These are phyloP conservation scores for Dugesia japonica DNA, from an alignment of 2,888 invertebrate species.

Conservation along the genomic window DNA sequence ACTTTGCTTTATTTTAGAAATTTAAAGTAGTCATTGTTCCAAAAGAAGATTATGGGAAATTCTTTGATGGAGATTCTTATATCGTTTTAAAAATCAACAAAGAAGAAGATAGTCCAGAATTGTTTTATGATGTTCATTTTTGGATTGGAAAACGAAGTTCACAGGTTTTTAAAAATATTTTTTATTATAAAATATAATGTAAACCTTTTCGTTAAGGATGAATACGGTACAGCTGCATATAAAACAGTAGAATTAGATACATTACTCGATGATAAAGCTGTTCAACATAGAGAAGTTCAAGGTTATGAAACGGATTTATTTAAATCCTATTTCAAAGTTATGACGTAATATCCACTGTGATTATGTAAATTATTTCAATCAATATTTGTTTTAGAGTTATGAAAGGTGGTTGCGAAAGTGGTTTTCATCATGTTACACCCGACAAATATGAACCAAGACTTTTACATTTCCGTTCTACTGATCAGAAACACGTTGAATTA, in stretches of 20 bases:
- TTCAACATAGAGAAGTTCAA: slow-evolving; percentile 46
- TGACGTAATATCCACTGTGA: slow-evolving; percentile 35
- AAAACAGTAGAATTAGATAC: slow-evolving; percentile 48
- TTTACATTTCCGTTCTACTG: slow-evolving; percentile 27
- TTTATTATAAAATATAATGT: too few species aligned
- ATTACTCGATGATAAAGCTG: slow-evolving; percentile 42
- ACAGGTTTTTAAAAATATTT: slow-evolving; percentile 39
- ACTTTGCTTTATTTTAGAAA: slow-evolving; percentile 24
- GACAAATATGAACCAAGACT: slow-evolving; percentile 36
- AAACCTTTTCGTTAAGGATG: slow-evolving; percentile 43
- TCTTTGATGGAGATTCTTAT: slow-evolving; percentile 35
- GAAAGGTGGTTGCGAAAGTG: slow-evolving; percentile 36
- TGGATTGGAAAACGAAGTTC: slow-evolving; percentile 48
- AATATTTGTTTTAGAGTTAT: slow-evolving; percentile 31
- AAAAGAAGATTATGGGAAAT: slow-evolving; percentile 33
- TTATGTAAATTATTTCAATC: neutral
- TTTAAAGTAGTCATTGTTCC: slow-evolving; percentile 31
- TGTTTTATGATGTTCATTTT: slow-evolving; percentile 46
- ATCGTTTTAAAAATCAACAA: slow-evolving; percentile 37
- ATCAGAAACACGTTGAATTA: slow-evolving; percentile 27
- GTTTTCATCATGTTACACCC: slow-evolving; percentile 35
- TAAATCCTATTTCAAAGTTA: slow-evolving; percentile 41
- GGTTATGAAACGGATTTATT: slow-evolving; percentile 44
- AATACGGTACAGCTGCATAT: slow-evolving; percentile 48
- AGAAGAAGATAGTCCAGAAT: slow-evolving; percentile 38